Percentiles rank a stretch among this genome's conserved stretches.
phyloP scores from a whole-genome alignment of 2,888 invertebrate species.

The Agrochola lychnidis region DNA sequence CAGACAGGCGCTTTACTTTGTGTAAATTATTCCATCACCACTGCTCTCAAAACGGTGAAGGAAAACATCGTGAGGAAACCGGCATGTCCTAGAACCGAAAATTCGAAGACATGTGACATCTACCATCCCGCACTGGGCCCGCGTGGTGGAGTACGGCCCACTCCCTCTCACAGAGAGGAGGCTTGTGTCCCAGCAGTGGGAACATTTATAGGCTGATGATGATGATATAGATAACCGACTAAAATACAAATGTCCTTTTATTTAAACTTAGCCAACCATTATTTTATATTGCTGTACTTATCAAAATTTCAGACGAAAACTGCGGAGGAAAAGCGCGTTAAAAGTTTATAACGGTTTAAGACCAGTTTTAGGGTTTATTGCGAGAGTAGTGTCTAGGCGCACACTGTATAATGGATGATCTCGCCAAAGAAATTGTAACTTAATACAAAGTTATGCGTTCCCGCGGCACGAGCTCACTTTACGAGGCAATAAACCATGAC shows the following conservation, averaged over 20 bases:
- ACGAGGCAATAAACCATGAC: constrained; percentile 84
- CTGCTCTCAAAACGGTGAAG: too few species aligned
- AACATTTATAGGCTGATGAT: too few species aligned
- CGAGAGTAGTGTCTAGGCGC: constrained; percentile 52
- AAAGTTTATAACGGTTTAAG: constrained; percentile 46
- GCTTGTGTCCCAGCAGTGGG: too few species aligned
- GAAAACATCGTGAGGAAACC: too few species aligned
- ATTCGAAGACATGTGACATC: too few species aligned
- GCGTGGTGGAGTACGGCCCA: too few species aligned
- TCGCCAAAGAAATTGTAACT: constrained; percentile 80
- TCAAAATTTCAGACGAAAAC: constrained; percentile 30
- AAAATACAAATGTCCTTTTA: constrained; percentile 46
- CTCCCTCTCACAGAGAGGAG: too few species aligned
- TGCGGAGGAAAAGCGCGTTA: constrained; percentile 27
- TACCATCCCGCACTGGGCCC: too few species aligned
- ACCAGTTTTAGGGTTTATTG: constrained; percentile 50
- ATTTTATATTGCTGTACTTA: constrained; percentile 20
- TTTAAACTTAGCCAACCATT: constrained; percentile 20
- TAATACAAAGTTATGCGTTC: constrained; percentile 86
- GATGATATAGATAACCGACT: constrained; percentile 42
- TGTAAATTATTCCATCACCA: too few species aligned
- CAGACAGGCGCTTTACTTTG: too few species aligned
- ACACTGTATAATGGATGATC: constrained; percentile 69
- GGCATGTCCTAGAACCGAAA: too few species aligned
- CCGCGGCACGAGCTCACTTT: constrained; percentile 85